phyloP scores from a whole-genome alignment of 2,888 invertebrate species.

The Euclidia mi region DNA sequence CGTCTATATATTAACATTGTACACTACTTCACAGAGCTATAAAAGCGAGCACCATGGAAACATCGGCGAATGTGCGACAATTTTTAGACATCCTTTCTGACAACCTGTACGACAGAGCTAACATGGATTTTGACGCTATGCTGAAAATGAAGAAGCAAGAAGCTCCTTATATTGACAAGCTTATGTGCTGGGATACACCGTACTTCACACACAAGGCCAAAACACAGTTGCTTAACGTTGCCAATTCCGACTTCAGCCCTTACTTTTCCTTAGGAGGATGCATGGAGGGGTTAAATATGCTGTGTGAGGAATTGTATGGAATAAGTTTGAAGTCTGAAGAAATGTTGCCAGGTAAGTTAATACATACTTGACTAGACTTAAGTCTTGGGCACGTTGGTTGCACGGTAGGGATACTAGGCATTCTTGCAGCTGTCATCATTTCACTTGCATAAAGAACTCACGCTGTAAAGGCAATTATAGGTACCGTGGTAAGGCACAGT shows the following conservation, averaged over 20 bases:
- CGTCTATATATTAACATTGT: no score
- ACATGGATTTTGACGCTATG: constrained; percentile 94
- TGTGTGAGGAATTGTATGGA: constrained; percentile 96
- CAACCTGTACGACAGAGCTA: constrained; percentile 92
- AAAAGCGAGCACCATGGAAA: constrained; percentile 96
- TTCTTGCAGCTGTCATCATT: no score
- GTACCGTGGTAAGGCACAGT: no score
- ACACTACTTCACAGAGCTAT: constrained; percentile 91
- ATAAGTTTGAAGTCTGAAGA: constrained; percentile 94
- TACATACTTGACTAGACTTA: no score
- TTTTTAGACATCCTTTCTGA: constrained; percentile 95
- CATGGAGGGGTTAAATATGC: constrained; percentile 98
- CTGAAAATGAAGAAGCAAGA: constrained; percentile 92
- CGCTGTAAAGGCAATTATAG: no score
- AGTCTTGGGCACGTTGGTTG: no score
- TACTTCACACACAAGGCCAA: constrained; percentile 95
- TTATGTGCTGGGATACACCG: constrained; percentile 96
- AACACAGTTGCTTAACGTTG: constrained; percentile 92
- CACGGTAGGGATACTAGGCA: no score
- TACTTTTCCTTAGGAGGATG: constrained; percentile 98
- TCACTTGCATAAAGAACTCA: no score
- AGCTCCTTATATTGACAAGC: constrained; percentile 67
- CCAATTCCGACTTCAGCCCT: constrained; percentile 93
- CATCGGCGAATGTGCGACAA: constrained; percentile 93
- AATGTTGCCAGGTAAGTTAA: constrained; percentile 91